Conservation (phyloP, 2,888 invertebrate genomes). For the Neria commutata region DNA sequence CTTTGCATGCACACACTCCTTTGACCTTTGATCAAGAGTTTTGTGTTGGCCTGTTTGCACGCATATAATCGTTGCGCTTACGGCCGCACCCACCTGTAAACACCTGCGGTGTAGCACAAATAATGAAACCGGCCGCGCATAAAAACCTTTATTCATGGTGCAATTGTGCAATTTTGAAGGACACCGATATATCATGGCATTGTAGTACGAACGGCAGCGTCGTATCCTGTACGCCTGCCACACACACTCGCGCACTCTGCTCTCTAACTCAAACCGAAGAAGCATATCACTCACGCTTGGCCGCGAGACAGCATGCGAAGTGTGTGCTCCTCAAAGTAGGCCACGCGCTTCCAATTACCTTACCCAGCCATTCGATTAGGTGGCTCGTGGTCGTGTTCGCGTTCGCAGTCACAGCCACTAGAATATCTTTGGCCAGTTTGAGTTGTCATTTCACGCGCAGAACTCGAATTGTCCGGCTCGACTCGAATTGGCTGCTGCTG, state of each 20-base stretch:
- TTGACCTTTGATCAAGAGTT: too few species aligned
- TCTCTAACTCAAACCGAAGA: too few species aligned
- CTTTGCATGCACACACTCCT: too few species aligned
- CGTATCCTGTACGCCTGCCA: not conserved
- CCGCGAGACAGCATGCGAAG: not conserved
- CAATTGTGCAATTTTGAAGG: conserved; percentile 3
- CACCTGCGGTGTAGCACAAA: too few species aligned
- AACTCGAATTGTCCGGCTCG: conserved; percentile 11
- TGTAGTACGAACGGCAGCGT: not conserved
- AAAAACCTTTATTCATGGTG: too few species aligned
- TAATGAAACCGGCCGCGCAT: too few species aligned
- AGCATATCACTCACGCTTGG: too few species aligned
- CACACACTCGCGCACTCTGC: too few species aligned
- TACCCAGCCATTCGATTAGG: not conserved
- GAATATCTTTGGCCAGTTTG: conserved; percentile 11
- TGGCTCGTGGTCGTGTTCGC: not conserved
- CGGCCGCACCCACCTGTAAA: too few species aligned
- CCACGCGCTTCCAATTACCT: conserved; percentile 20
- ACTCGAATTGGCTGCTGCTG: too few species aligned
- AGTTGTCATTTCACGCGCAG: conserved; percentile 10
- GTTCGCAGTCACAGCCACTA: not conserved
- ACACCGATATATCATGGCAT: not conserved
- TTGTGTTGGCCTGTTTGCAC: too few species aligned
- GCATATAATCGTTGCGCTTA: too few species aligned
- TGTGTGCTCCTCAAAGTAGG: conserved; percentile 19